Percentiles rank a stretch among this genome's conserved stretches.
Conservation (phyloP, 2,888 invertebrate genomes). For the Megastigmus dorsalis region DNA sequence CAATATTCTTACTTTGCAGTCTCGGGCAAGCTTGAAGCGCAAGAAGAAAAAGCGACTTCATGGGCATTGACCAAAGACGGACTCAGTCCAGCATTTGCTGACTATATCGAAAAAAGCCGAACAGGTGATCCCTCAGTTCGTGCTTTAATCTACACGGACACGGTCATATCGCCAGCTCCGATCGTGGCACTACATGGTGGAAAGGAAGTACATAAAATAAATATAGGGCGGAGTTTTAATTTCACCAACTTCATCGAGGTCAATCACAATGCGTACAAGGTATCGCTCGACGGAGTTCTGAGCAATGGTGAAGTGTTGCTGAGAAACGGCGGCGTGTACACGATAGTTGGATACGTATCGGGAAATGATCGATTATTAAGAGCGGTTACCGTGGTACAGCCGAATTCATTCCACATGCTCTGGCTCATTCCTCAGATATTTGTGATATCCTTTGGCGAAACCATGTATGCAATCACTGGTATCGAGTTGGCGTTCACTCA, state of each 20-base stretch:
- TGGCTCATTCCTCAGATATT: slow-evolving; percentile 93
- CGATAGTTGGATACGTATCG: slow-evolving; percentile 75
- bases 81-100: not conserved
- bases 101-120: slow-evolving; percentile 61
- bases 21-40: not conserved
- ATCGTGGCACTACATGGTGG: too few species aligned
- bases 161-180: slow-evolving; percentile 57
- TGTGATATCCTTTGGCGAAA: slow-evolving; percentile 94
- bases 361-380: slow-evolving; percentile 63
- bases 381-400: slow-evolving; percentile 80
- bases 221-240: too few species aligned
- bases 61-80: not conserved
- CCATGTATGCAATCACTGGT: slow-evolving; percentile 97
- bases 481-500: slow-evolving; percentile 96
- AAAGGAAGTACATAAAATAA: too few species aligned
- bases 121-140: slow-evolving; percentile 69
- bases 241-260: too few species aligned
- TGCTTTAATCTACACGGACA: slow-evolving; percentile 57
- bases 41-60: not conserved
- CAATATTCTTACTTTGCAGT: too few species aligned
- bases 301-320: slow-evolving; percentile 61
- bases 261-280: slow-evolving; percentile 72
- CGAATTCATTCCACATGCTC: slow-evolving; percentile 86
- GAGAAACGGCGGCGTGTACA: slow-evolving; percentile 80
- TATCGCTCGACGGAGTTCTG: slow-evolving; percentile 72